Percentiles rank a stretch among this genome's conserved stretches.
Evolutionary conservation across 2,888 invertebrate genomes (phyloP).

Genomic region (Cremastinae sp.): DNA sequence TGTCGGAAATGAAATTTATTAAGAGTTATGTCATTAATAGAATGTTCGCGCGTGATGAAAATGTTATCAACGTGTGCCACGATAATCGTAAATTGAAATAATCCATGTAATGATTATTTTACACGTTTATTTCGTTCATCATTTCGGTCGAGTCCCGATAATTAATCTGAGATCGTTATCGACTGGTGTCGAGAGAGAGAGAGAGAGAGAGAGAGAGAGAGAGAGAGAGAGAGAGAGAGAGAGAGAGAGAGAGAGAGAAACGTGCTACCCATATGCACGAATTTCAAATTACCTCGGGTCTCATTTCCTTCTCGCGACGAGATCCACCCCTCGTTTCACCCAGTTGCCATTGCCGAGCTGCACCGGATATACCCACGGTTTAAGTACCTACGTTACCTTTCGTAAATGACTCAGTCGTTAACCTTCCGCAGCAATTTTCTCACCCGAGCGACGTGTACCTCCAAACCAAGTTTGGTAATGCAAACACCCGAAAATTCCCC

Average conservation of each 20-base stretch:
- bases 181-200: conserved; percentile 1
- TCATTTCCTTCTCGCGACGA: conserved; percentile 34
- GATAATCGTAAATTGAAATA: conserved; percentile 3
- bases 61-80: neutral
- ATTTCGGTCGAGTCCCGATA: conserved; percentile 27
- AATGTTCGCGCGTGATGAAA: too few species aligned
- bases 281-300: conserved; percentile 51
- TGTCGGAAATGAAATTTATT: too few species aligned
- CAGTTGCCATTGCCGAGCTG: conserved; percentile 5
- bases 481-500: too few species aligned
- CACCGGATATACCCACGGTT: conserved; percentile 37
- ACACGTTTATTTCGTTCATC: conserved; percentile 17
- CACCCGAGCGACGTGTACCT: neutral
- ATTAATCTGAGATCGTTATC: conserved; percentile 49
- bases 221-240: neutral
- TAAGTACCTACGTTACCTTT: conserved; percentile 10
- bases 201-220: neutral
- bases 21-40: too few species aligned
- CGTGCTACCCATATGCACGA: conserved; percentile 21
- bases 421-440: conserved; percentile 13
- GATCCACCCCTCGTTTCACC: conserved; percentile 13
- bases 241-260: neutral
- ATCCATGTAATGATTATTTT: conserved; percentile 32
- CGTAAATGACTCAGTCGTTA: conserved; percentile 25
- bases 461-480: too few species aligned